Evolutionary conservation across 2,797 vertebrate genomes (phyloP).

Genomic region (Arrhamphus sclerolepis): DNA sequence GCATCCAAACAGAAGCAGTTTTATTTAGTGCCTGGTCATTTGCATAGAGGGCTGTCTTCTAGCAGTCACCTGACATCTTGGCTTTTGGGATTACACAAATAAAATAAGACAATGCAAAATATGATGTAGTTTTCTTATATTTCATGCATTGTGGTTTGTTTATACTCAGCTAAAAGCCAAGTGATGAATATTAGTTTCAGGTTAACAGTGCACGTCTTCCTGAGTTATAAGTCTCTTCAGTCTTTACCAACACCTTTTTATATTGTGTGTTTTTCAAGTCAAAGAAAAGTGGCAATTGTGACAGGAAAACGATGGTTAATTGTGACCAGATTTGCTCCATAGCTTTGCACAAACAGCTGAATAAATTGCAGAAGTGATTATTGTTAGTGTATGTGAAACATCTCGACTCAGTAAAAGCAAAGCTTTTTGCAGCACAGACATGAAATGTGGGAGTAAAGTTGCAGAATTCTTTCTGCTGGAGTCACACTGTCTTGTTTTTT

Average conservation of each 20-base stretch:
- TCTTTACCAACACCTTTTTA: background rate
- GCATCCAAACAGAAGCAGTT: slow-evolving; percentile 55
- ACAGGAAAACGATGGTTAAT: no score
- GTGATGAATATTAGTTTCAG: no score
- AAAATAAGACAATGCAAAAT: background rate
- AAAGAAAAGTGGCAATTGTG: no score
- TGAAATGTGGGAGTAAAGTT: background rate
- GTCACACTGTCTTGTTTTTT: background rate
- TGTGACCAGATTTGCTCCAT: background rate
- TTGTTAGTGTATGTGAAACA: background rate
- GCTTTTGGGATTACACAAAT: slow-evolving; percentile 5
- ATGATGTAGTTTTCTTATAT: no score
- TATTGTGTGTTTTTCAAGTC: no score
- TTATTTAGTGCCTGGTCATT: slow-evolving; percentile 66
- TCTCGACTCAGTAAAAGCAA: background rate
- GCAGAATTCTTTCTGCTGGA: background rate
- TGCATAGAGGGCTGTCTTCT: slow-evolving; percentile 67
- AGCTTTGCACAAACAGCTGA: background rate
- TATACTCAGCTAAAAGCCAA: no score
- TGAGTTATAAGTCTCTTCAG: background rate
- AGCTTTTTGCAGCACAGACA: background rate
- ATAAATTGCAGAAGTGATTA: slow-evolving; percentile 6
- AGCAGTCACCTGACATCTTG: slow-evolving; percentile 43
- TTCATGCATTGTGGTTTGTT: no score
- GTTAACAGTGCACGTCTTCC: background rate